Conservation (phyloP, 2,888 invertebrate genomes). For the Pseudolycoriella hygida region DNA sequence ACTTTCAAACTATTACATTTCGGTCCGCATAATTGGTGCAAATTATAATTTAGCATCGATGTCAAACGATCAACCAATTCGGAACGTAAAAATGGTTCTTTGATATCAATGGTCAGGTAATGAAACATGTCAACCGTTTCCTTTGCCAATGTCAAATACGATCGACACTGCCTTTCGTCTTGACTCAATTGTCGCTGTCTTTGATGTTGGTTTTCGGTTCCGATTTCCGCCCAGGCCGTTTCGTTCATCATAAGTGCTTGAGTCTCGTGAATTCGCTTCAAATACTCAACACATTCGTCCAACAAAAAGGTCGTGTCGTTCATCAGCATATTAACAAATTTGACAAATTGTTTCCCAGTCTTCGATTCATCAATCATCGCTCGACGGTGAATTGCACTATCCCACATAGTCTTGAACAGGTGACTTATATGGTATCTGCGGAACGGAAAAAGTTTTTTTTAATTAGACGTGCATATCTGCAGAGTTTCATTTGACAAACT, state of each 20-base stretch:
- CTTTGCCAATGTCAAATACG: constrained; percentile 76
- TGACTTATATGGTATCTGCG: constrained; percentile 87
- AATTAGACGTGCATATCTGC: too few relatives aligned
- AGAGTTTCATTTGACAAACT: too few relatives aligned
- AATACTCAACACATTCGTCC: constrained; percentile 86
- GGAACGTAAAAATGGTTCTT: constrained; percentile 83
- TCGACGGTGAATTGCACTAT: constrained; percentile 66
- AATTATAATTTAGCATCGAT: constrained; percentile 96
- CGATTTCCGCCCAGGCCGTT: constrained; percentile 44
- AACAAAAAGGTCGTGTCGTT: constrained; percentile 93
- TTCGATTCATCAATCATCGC: constrained; percentile 84
- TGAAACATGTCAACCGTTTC: constrained; percentile 98
- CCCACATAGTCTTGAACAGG: constrained; percentile 93
- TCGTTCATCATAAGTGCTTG: constrained; percentile 67
- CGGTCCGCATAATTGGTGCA: constrained; percentile 89
- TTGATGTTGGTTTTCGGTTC: constrained; percentile 51
- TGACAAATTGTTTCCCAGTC: constrained; percentile 82
- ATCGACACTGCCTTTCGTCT: constrained; percentile 75
- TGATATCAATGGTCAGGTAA: constrained; percentile 83
- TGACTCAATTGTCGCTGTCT: constrained; percentile 61
- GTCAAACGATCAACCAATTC: constrained; percentile 88
- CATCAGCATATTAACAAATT: constrained; percentile 93
- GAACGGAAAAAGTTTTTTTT: constrained; percentile 1
- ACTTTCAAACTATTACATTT: constrained; percentile 92
- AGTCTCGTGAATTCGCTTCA: constrained; percentile 73